Evolutionary conservation across 2,888 invertebrate species (phyloP).

Genomic region (Acanthosepion esculentum): DNA sequence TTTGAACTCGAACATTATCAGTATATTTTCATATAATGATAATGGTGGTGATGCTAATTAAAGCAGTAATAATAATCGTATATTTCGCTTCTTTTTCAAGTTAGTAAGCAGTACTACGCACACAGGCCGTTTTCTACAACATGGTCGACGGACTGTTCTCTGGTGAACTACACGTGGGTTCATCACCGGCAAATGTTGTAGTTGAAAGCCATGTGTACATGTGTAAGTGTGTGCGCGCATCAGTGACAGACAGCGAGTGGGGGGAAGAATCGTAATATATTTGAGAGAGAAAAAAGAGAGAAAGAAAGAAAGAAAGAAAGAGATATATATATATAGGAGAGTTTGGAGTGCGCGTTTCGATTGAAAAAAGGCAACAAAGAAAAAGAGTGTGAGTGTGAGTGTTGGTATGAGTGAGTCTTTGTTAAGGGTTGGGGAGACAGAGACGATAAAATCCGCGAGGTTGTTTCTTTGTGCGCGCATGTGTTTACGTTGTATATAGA

Average conservation of each 20-base stretch:
- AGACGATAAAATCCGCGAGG: neutral
- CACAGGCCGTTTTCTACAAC: neutral
- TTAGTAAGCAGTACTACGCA: neutral
- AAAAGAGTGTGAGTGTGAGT: neutral
- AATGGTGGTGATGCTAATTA: neutral
- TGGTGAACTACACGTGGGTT: constrained; percentile 1
- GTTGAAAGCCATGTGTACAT: neutral
- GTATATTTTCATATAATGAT: neutral
- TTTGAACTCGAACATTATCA: too few relatives aligned
- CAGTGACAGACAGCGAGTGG: neutral
- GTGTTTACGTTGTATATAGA: neutral
- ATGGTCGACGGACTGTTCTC: neutral
- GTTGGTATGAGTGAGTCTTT: neutral
- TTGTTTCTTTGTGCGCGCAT: neutral
- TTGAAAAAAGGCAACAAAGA: neutral
- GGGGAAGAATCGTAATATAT: neutral
- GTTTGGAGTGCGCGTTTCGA: neutral
- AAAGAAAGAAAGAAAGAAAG: neutral
- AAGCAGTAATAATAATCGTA: neutral
- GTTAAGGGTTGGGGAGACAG: neutral
- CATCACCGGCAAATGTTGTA: constrained; percentile 33
- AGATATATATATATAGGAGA: fast-evolving
- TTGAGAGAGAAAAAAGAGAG: neutral
- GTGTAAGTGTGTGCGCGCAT: neutral
- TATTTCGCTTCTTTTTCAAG: neutral